Evolutionary conservation across 1,140 invertebrate species (phyloP), one percentile per base, ranked within the genome.

Genomic region (Nasonia vitripennis): DNA sequence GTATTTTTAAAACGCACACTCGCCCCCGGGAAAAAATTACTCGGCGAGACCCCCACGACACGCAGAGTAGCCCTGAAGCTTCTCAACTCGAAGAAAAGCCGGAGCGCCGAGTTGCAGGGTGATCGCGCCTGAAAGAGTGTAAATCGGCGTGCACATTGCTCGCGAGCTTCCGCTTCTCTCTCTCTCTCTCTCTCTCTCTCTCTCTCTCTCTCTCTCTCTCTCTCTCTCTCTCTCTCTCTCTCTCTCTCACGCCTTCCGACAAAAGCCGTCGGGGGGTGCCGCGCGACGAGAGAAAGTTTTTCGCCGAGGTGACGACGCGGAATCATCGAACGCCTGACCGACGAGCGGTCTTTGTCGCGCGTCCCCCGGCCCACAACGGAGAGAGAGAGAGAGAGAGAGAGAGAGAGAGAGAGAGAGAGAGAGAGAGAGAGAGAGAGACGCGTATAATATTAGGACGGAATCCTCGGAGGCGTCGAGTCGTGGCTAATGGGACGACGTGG

Each of bases 381-480:
- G 20, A 62, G 6, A 34, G 34, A 34, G 34, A 34, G 5, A 62
- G 20, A 62, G 6, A 34, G 34, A 34, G 34, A 34, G 5, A 62
- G 20, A 62, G 6, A 34, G 34, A 34, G 34, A 34, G 5, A 62
- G 20, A 62, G 6, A 34, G 34, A 34, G 34, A 34, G n/a, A n/a
- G 34, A 34, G 34, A 34, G 34, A 34, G 34, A 34, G 34, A 34
- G 34, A 34, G 34, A 34, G 34, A 34, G 34, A 78, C 3, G 2
- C 62, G 34, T 81, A 83, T 83, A 83, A 79, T 84, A 79, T 85
- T 71, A n/a, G 37, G 73, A 20, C 37, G 71, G 55, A 85, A 87
- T 84, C 83, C 87, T 85, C 83, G 67, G 31, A 87, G 81, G 87
- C 85, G 81, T 86, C 81, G 87, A 83, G 41, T 27, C 75, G 80